A percentile compares a stretch with the other conserved stretches of the same genome.
phyloP scores from a whole-genome alignment of 1,140 invertebrate species.

The Drosophila truncata region DNA sequence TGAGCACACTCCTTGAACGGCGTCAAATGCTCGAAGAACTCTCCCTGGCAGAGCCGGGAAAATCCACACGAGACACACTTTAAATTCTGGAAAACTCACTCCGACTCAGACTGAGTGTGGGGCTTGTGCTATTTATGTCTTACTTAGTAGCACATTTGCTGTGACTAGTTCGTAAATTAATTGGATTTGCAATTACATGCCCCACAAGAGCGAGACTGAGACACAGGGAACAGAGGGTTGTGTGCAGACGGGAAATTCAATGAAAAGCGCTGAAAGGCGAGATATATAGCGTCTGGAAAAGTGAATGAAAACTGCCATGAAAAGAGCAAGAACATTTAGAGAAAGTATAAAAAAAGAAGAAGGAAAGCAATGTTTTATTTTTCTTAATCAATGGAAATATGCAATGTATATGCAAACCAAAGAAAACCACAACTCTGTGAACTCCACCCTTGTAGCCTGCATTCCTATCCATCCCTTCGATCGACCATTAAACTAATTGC shows the following conservation, averaged over 20 bases:
- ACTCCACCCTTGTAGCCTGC: background rate
- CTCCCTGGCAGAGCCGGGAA: slow-evolving; percentile 1
- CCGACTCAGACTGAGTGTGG: slow-evolving; percentile 2
- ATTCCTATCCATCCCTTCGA: slow-evolving; percentile 24
- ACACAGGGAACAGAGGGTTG: background rate
- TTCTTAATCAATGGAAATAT: slow-evolving; percentile 12
- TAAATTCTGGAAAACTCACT: slow-evolving; percentile 54
- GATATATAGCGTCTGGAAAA: slow-evolving; percentile 12
- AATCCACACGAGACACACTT: slow-evolving; percentile 47
- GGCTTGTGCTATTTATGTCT: slow-evolving; percentile 79
- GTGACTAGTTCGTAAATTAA: slow-evolving; percentile 80
- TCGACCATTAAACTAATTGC: slow-evolving; percentile 71
- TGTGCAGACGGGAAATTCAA: slow-evolving; percentile 4
- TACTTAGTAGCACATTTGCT: slow-evolving; percentile 79
- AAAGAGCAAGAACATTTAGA: slow-evolving; percentile 10
- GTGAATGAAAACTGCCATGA: slow-evolving; percentile 19
- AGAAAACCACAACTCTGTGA: slow-evolving; percentile 12
- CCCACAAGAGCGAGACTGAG: slow-evolving; percentile 34
- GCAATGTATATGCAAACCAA: background rate
- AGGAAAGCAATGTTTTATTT: slow-evolving; percentile 1
- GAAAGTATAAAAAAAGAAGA: background rate
- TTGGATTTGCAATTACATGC: slow-evolving; percentile 82
- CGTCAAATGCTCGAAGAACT: slow-evolving; percentile 27
- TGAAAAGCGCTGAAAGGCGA: slow-evolving; percentile 23
- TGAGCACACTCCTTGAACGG: slow-evolving; percentile 42